Percentiles rank a stretch among this genome's conserved stretches.
These are phyloP conservation scores for Pangasius larnaudii DNA, from an alignment of 2,797 vertebrate species.

Conservation along the genomic window DNA sequence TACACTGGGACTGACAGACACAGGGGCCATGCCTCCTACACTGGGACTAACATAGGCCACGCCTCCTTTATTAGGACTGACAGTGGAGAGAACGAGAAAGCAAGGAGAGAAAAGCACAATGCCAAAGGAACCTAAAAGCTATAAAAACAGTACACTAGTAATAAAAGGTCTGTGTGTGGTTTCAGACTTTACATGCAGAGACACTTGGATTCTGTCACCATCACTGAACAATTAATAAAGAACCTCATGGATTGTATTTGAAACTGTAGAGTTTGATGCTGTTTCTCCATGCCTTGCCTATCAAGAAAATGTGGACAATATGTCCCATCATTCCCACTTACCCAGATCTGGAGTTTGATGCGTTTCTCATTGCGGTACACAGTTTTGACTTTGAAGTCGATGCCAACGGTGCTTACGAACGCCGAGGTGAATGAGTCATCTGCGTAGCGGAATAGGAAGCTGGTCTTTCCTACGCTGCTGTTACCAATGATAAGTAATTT, in stretches of 20 bases:
- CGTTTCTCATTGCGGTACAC: constrained; percentile 88
- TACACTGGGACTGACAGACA: not conserved
- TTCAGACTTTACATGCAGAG: not conserved
- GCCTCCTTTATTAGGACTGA: not conserved
- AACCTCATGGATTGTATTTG: not conserved
- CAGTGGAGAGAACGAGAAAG: not conserved
- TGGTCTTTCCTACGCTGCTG: constrained; percentile 92
- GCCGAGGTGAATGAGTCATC: constrained; percentile 91
- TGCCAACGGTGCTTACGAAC: constrained; percentile 92
- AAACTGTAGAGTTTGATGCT: not conserved
- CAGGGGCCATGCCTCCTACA: not conserved
- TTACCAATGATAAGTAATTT: constrained; percentile 90
- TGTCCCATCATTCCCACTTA: constrained; percentile 50
- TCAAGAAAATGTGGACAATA: not conserved
- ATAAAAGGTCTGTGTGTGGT: not conserved
- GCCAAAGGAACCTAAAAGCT: not conserved
- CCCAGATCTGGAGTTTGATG: constrained; percentile 94
- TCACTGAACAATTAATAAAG: not conserved
- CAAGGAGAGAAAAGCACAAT: not conserved
- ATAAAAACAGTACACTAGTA: not conserved
- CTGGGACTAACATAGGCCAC: not conserved
- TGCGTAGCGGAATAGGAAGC: constrained; percentile 89
- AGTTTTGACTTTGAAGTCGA: constrained; percentile 94
- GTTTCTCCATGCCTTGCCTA: not conserved
- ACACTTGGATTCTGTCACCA: not conserved